Evolutionary conservation across 2,888 invertebrate species (phyloP).

Genomic region (Teleogryllus oceanicus): DNA sequence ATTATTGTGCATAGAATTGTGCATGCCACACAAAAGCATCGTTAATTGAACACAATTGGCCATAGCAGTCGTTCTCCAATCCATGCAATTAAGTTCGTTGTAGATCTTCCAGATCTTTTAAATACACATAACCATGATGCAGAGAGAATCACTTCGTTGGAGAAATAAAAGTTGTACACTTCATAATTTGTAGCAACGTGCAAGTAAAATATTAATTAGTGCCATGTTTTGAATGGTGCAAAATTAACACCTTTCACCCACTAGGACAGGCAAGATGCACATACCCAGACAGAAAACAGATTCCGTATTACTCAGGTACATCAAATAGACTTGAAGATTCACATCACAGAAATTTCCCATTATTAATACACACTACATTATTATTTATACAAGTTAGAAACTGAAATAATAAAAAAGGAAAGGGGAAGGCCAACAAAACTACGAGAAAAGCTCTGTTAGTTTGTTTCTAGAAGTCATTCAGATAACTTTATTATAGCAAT

Average conservation of each 20-base stretch:
- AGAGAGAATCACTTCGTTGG: too few relatives aligned
- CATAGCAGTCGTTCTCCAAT: too few relatives aligned
- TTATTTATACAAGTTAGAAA: neutral
- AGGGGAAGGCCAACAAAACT: conserved; percentile 8
- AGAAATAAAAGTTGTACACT: too few relatives aligned
- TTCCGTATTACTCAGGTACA: neutral
- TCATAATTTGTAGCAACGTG: neutral
- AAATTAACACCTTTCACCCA: neutral
- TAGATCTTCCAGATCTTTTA: too few relatives aligned
- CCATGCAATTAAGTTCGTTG: too few relatives aligned
- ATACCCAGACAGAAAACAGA: neutral
- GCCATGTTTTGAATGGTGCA: neutral
- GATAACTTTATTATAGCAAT: conserved; percentile 9
- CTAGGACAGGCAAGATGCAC: neutral
- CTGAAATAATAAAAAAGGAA: neutral
- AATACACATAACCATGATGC: too few relatives aligned
- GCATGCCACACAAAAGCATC: too few relatives aligned
- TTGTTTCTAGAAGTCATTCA: conserved; percentile 2
- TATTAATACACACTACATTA: neutral
- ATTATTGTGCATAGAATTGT: too few relatives aligned
- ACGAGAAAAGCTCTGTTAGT: conserved; percentile 2
- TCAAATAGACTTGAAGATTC: neutral
- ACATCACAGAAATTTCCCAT: neutral
- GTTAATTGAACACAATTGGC: too few relatives aligned
- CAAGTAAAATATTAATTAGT: neutral